Evolutionary conservation across 1,140 invertebrate genomes (phyloP).

Genomic region (Drosophila gunungcola): DNA sequence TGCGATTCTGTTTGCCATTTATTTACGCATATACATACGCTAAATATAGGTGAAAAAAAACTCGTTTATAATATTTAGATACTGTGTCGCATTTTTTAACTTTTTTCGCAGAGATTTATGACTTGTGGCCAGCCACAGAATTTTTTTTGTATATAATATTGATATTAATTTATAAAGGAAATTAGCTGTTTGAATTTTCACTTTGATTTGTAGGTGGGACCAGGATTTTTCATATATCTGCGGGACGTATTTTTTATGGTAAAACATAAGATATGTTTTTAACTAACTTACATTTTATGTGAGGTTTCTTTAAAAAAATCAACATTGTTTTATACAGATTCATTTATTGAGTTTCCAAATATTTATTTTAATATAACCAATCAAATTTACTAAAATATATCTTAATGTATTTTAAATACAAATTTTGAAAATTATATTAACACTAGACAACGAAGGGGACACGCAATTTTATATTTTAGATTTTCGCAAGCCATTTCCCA

Average conservation of each 20-base stretch:
- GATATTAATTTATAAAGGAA: conserved; percentile 15
- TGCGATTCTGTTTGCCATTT: conserved; percentile 12
- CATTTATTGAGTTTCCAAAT: too few species aligned
- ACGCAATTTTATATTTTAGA: not conserved
- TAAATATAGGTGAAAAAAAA: conserved; percentile 7
- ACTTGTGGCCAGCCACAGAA: conserved; percentile 60
- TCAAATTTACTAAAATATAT: too few species aligned
- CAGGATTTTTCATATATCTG: too few species aligned
- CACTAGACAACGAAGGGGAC: too few species aligned
- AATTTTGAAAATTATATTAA: too few species aligned
- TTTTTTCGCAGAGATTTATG: conserved; percentile 57
- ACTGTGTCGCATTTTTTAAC: conserved; percentile 30
- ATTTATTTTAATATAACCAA: too few species aligned
- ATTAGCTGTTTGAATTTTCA: not conserved
- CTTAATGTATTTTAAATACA: too few species aligned
- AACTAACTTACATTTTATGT: too few species aligned
- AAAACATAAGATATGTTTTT: too few species aligned
- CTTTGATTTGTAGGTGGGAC: not conserved
- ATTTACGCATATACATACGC: conserved; percentile 2
- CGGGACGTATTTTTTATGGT: too few species aligned
- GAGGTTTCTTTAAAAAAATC: too few species aligned
- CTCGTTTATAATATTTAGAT: conserved; percentile 19
- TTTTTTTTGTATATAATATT: conserved; percentile 41
- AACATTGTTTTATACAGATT: too few species aligned
- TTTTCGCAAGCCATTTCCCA: conserved; percentile 47